Evolutionary conservation across 2,113 vertebrate species (phyloP).

Genomic region (Sialia sialis): DNA sequence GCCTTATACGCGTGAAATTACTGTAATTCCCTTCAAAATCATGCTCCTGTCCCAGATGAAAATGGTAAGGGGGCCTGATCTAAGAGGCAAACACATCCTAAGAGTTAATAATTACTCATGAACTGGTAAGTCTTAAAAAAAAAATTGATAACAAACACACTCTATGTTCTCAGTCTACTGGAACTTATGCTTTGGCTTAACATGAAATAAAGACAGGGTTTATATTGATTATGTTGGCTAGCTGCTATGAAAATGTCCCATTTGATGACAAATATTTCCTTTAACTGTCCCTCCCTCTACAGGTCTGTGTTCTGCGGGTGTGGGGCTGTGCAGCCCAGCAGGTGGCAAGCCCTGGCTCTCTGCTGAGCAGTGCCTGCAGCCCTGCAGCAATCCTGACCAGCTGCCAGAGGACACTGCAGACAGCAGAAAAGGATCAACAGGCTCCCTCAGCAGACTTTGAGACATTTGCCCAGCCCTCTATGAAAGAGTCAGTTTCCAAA

Average conservation of each 20-base stretch:
- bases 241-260: neutral
- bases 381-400: fast-evolving
- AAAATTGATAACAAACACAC: neutral
- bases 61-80: neutral
- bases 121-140: neutral
- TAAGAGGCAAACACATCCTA: neutral
- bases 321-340: neutral
- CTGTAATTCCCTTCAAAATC: neutral
- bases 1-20: no score
- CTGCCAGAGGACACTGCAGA: neutral
- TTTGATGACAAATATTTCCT: neutral
- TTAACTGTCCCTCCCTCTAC: neutral
- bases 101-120: neutral
- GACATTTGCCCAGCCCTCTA: neutral
- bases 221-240: neutral
- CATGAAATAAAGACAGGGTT: neutral
- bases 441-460: neutral
- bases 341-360: neutral
- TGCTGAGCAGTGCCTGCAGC: neutral
- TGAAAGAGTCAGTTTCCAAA: neutral
- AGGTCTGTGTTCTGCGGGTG: slow-evolving; percentile 42
- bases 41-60: fast-evolving
- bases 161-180: neutral
- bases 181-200: neutral
- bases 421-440: neutral